These are phyloP conservation scores for Dysdera silvatica DNA, from an alignment of 1,140 invertebrate species.

Conservation along the genomic window DNA sequence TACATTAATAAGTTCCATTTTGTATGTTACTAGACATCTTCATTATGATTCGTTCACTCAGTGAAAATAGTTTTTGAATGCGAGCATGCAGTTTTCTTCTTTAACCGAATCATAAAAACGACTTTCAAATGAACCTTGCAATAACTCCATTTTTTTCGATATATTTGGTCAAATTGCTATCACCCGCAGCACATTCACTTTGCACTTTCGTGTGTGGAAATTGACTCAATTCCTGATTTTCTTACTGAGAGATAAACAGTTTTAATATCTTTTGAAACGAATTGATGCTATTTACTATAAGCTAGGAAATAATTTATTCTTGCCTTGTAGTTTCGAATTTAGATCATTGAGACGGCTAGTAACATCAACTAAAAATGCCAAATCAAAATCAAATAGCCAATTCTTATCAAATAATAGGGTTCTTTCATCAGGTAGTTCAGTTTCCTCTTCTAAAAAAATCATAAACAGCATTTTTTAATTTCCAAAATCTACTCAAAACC, in stretches of 20 bases:
- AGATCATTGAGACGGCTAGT: too few species aligned
- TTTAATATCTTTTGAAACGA: slow-evolving; percentile 3
- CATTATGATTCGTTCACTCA: not conserved
- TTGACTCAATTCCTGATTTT: not conserved
- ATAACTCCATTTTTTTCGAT: not conserved
- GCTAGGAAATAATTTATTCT: not conserved
- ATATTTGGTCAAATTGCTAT: slow-evolving; percentile 6
- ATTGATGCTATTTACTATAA: slow-evolving; percentile 6
- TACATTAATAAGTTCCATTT: not conserved
- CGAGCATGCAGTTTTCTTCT: not conserved
- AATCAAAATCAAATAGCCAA: too few species aligned
- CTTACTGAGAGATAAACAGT: slow-evolving; percentile 4
- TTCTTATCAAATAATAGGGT: too few species aligned
- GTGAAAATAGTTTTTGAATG: slow-evolving; percentile 2
- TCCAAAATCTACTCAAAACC: not conserved
- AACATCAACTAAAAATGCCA: slow-evolving; percentile 4
- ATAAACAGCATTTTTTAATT: too few species aligned
- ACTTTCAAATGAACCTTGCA: not conserved
- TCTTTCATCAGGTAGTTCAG: too few species aligned
- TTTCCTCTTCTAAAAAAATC: too few species aligned
- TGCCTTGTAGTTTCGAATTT: slow-evolving; percentile 2
- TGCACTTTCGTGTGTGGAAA: not conserved
- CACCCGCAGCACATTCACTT: not conserved
- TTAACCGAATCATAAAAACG: not conserved
- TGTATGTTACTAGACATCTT: not conserved